A percentile compares a stretch with the other conserved stretches of the same genome.
Conservation (phyloP, 1,140 invertebrate species). For the Drosophila tristis region DNA sequence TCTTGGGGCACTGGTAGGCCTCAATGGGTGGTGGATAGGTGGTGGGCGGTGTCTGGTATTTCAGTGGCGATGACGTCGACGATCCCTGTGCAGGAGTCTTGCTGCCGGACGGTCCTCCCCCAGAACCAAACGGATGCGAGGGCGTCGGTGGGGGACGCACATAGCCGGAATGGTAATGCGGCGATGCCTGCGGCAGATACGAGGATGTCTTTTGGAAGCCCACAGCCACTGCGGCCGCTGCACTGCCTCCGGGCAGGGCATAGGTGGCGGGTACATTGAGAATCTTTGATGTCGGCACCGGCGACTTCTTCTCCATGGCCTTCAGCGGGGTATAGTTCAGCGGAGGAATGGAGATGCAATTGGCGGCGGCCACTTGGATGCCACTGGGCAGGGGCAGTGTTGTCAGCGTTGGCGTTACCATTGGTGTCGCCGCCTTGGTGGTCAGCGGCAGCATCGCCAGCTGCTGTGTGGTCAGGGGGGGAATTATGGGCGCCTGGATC, state of each 20-base stretch:
- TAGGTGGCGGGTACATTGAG: constrained; percentile 80
- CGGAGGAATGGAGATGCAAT: constrained; percentile 33
- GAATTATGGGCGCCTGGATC: constrained; percentile 1
- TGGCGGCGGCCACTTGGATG: not conserved
- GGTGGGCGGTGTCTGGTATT: constrained; percentile 78
- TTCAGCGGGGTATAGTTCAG: constrained; percentile 63
- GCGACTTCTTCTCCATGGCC: constrained; percentile 79
- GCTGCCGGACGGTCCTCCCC: constrained; percentile 37
- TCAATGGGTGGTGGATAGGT: constrained; percentile 83
- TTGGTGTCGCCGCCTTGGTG: constrained; percentile 35
- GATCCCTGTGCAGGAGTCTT: constrained; percentile 51
- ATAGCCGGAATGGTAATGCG: constrained; percentile 66
- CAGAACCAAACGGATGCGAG: constrained; percentile 47
- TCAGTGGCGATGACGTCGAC: constrained; percentile 56
- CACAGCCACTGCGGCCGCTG: constrained; percentile 16
- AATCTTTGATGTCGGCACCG: constrained; percentile 79
- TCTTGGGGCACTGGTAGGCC: constrained; percentile 82
- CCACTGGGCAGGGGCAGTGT: constrained; percentile 5
- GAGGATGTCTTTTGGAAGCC: constrained; percentile 65
- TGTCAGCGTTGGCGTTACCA: constrained; percentile 15
- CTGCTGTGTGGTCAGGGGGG: constrained; percentile 10
- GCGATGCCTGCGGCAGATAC: constrained; percentile 77
- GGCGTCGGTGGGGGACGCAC: constrained; percentile 63
- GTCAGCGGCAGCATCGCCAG: constrained; percentile 71
- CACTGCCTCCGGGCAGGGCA: constrained; percentile 55